Percentiles rank a stretch among this genome's conserved stretches.
Evolutionary conservation across 2,888 invertebrate species (phyloP).

Genomic region (Hetaerina titia): DNA sequence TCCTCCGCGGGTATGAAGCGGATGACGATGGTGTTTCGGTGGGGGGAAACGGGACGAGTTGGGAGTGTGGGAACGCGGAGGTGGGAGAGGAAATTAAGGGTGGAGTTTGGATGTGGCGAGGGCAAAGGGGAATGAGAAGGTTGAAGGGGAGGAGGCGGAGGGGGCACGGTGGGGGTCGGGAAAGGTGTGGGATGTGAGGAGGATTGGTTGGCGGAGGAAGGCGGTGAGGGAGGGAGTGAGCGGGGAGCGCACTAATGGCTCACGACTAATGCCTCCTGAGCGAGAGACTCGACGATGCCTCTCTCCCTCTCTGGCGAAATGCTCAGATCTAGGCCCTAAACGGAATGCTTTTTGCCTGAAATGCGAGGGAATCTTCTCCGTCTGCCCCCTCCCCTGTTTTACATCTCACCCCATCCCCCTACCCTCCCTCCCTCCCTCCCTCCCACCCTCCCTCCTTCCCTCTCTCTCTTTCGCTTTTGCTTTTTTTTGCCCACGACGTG

Average conservation of each 20-base stretch:
- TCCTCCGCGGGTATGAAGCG: too few species aligned
- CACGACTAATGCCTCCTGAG: conserved; percentile 52
- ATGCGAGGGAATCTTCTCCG: neutral
- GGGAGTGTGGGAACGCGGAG: too few species aligned
- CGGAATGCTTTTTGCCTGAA: conserved; percentile 46
- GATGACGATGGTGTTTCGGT: too few species aligned
- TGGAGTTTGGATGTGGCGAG: too few species aligned
- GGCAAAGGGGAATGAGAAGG: too few species aligned
- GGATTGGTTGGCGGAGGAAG: neutral
- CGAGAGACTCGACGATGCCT: conserved; percentile 22
- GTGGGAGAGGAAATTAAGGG: too few species aligned
- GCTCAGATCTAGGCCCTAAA: conserved; percentile 19
- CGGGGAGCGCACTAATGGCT: conserved; percentile 37
- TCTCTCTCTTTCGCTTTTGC: neutral
- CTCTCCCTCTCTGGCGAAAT: neutral
- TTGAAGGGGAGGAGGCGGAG: too few species aligned
- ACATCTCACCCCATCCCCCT: neutral
- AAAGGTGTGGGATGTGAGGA: neutral
- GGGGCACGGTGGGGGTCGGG: neutral
- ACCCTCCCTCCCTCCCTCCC: neutral
- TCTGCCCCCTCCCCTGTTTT: neutral
- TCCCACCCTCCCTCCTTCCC: neutral
- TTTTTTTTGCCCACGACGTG: too few species aligned
- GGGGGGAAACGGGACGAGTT: too few species aligned
- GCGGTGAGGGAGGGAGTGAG: neutral